Base-by-base conservation (phyloP, 1,140 invertebrate species). In the Daktulosphaira vitifoliae region DNA sequence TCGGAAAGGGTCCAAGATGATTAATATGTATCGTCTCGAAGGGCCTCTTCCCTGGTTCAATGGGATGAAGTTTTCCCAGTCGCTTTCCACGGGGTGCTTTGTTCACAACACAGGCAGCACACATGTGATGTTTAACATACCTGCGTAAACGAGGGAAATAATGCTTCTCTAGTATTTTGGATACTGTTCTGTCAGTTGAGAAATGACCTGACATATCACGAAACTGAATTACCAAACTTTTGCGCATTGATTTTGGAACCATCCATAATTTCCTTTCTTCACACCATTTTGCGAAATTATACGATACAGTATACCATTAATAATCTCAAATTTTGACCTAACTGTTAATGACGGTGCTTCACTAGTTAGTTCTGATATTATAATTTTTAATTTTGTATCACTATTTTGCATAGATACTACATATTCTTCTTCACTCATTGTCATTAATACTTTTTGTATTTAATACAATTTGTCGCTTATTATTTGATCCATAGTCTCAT, bases 201-300 rank as follows among this genome's bases (percentile, higher is more conserved):
- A 50, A 65, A 15, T 65, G 50, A 8, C 38, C 62, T 0, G 37
- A 15, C 5, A 65, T 3, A 5, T 65, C 38, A 29, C 52, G 65
- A 20, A 52, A 44, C 0, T 22, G 8, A 3, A 65, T 16, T 3
- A 49, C 38, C 2, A 52, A 18, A 3, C 22, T 16, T 20, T 65
- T 65, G 0, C 38, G 33, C 65, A 65, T 65, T 16, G 37, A 16
- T 0, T 65, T 13, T 11, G 65, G 65, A n/a, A 65, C 65, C 1
- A 46, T 49, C 37, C n/a, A n/a, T n/a, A n/a, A 13, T 18, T 0
- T 7, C 2, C 5, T 52, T 13, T 20, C 5, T 37, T 20, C n/a
- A n/a, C n/a, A 0, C 11, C 18, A 33, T 13, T 15, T 3, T 16
- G 9, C 0, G 0, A 13, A 2, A 25, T 23, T 4, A 4, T 23